Evolutionary conservation across 2,888 invertebrate species (phyloP).

Genomic region (Apamea sordens): DNA sequence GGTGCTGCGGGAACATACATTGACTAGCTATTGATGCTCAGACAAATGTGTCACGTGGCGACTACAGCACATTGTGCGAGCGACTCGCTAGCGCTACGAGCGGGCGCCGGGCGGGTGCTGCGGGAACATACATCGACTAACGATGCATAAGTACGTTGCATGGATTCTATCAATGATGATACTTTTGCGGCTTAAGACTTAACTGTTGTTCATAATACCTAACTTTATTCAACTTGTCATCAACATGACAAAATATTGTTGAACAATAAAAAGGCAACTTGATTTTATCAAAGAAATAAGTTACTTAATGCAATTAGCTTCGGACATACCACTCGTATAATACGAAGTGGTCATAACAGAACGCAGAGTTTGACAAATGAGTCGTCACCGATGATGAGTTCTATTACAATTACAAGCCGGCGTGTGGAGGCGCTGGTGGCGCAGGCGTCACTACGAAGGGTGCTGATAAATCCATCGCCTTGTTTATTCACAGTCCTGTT

Average conservation of each 20-base stretch:
- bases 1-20: no score
- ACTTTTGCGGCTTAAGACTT: neutral
- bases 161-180: neutral
- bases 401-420: neutral
- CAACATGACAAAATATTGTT: neutral
- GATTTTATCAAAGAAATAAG: neutral
- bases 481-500: slow-evolving; percentile 43
- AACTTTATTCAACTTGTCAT: neutral
- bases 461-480: slow-evolving; percentile 37
- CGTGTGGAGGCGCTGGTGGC: neutral
- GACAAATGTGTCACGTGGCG: no score
- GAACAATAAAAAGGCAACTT: neutral
- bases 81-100: no score
- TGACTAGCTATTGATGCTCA: no score
- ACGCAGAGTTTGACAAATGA: neutral
- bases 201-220: neutral
- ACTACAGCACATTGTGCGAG: no score
- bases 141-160: neutral
- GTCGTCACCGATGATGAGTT: neutral
- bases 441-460: neutral
- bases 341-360: neutral
- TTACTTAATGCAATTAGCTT: neutral
- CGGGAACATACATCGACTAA: neutral
- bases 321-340: neutral
- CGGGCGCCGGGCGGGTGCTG: no score